phyloP scores from a whole-genome alignment of 2,113 vertebrate genomes.

The Catharus minimus region DNA sequence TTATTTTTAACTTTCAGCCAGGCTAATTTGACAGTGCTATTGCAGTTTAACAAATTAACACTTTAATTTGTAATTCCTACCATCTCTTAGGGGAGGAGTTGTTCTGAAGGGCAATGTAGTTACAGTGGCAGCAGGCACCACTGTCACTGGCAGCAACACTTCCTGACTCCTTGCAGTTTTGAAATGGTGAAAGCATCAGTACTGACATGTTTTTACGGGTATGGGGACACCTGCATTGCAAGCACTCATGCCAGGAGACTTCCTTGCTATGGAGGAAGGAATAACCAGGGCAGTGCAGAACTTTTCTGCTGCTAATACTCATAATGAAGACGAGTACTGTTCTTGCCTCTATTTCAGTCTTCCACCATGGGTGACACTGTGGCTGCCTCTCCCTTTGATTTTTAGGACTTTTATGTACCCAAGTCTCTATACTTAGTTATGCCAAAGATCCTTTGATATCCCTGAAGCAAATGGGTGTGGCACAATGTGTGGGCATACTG shows the following conservation, averaged over 20 bases:
- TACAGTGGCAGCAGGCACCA: neutral
- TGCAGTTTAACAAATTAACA: constrained; percentile 47
- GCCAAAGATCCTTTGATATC: neutral
- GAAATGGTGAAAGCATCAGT: neutral
- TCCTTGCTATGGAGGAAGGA: neutral
- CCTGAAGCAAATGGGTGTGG: neutral
- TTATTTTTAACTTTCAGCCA: constrained; percentile 40
- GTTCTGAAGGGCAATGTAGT: neutral
- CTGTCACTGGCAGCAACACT: neutral
- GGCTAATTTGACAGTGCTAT: constrained; percentile 35
- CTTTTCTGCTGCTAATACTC: neutral
- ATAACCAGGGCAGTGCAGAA: neutral
- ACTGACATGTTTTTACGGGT: neutral
- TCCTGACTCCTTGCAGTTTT: neutral
- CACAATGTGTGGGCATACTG: neutral
- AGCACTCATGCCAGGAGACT: neutral
- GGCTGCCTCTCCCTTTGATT: neutral
- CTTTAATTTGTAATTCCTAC: constrained; percentile 31
- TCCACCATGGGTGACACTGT: neutral
- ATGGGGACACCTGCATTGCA: neutral
- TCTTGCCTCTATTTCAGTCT: neutral
- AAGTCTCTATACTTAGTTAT: neutral
- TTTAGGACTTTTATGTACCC: neutral
- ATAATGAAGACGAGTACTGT: neutral
- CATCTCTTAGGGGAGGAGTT: neutral